These are phyloP conservation scores for Aethina tumida DNA, from an alignment of 1,140 invertebrate species.

Conservation along the genomic window DNA sequence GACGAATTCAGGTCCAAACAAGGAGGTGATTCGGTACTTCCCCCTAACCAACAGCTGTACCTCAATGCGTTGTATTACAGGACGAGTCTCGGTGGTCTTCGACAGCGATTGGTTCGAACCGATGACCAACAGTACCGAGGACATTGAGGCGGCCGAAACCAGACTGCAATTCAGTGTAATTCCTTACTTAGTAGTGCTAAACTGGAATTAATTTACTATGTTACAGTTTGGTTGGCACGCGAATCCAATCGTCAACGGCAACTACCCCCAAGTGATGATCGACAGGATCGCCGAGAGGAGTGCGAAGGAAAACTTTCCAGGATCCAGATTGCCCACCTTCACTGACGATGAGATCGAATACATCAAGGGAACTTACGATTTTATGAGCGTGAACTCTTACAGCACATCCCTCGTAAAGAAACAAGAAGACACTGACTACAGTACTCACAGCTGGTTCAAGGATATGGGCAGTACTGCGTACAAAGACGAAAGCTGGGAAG, in stretches of 20 bases:
- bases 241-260: conserved; percentile 43
- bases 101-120: conserved; percentile 4
- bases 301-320: conserved; percentile 32
- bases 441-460: no score
- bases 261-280: conserved; percentile 45
- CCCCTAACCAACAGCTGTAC: conserved; percentile 14
- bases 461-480: no score
- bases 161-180: conserved; percentile 2
- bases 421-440: no score
- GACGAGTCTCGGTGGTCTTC: not conserved
- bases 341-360: conserved; percentile 36
- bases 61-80: not conserved
- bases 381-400: conserved; percentile 27
- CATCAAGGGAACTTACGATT: conserved; percentile 31
- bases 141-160: not conserved
- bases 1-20: conserved; percentile 17
- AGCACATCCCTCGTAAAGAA: no score
- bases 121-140: not conserved
- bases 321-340: conserved; percentile 41
- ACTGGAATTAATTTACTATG: conserved; percentile 1
- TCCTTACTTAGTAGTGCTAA: no score
- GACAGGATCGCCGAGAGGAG: conserved; percentile 37
- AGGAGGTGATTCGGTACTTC: conserved; percentile 20
- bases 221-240: conserved; percentile 40
- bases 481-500: no score